These are phyloP conservation scores for Cydia pomonella DNA, from an alignment of 1,140 invertebrate species.

Conservation along the genomic window DNA sequence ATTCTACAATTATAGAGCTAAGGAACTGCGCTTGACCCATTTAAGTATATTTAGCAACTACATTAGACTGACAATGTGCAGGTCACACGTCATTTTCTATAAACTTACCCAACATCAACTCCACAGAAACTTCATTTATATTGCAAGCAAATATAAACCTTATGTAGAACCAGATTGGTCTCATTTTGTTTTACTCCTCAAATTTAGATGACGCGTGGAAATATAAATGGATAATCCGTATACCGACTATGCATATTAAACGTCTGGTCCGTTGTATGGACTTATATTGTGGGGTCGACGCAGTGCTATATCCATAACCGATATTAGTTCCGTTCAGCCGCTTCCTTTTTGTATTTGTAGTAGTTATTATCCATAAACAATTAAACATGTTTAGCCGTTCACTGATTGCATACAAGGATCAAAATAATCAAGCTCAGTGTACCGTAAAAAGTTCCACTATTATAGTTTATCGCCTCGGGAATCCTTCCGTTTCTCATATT, in stretches of 20 bases:
- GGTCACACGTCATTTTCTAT: no score
- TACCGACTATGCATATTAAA: background rate
- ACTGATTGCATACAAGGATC: no score
- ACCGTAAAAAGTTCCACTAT: no score
- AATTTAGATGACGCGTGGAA: background rate
- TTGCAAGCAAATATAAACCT: background rate
- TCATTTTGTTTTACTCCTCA: background rate
- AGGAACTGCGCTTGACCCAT: no score
- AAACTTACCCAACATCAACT: no score
- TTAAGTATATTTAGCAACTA: no score
- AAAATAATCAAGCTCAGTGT: no score
- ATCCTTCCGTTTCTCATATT: no score
- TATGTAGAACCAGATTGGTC: background rate
- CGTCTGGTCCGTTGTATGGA: background rate
- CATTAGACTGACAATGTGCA: no score
- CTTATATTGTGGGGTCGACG: background rate
- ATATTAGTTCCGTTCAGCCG: background rate
- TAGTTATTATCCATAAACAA: background rate
- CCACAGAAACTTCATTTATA: no score
- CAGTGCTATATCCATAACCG: background rate
- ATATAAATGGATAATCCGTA: constrained; percentile 1
- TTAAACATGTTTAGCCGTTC: background rate
- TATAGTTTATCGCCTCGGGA: no score
- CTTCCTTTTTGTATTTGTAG: background rate
- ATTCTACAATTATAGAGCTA: no score